Evolutionary conservation across 2,797 vertebrate species (phyloP).

Genomic region (Melanotaenia pygmaea): DNA sequence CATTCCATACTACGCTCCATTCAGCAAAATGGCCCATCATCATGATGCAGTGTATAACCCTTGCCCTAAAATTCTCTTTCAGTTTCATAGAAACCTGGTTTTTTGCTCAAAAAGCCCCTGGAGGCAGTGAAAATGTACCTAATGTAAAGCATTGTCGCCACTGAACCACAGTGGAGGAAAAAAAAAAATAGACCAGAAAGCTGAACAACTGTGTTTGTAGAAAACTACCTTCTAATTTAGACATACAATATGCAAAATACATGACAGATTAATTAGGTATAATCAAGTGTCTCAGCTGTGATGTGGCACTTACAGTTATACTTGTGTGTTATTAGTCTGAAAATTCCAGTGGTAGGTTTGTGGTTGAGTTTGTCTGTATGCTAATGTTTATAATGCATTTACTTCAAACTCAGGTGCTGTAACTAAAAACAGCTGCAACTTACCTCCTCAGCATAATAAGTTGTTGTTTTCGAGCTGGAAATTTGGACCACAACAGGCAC

Average conservation of each 20-base stretch:
- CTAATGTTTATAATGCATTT: slow-evolving; percentile 39
- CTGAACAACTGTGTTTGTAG: slow-evolving; percentile 68
- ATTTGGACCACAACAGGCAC: not conserved
- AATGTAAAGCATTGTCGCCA: slow-evolving; percentile 64
- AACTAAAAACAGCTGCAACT: not conserved
- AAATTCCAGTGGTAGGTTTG: slow-evolving; percentile 59
- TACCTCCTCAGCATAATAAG: not conserved
- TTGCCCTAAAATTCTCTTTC: slow-evolving; percentile 61
- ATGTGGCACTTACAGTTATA: slow-evolving; percentile 54
- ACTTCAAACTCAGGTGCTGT: slow-evolving; percentile 5
- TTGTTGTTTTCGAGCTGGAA: not conserved
- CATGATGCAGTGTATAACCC: slow-evolving; percentile 70
- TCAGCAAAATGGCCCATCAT: slow-evolving; percentile 68
- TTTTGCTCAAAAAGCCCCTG: slow-evolving; percentile 69
- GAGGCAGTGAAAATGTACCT: slow-evolving; percentile 66
- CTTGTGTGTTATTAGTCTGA: slow-evolving; percentile 47
- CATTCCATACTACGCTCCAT: slow-evolving; percentile 61
- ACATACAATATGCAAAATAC: slow-evolving; percentile 64
- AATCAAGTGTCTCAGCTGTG: slow-evolving; percentile 73
- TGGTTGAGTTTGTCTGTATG: slow-evolving; percentile 33
- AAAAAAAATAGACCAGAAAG: slow-evolving; percentile 64
- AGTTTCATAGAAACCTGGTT: slow-evolving; percentile 48
- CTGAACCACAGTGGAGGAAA: slow-evolving; percentile 51
- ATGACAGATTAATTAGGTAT: slow-evolving; percentile 81
- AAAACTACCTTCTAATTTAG: slow-evolving; percentile 83